These are phyloP conservation scores for Tethya wilhelma DNA, from an alignment of 37 sponge, comb jelly and placozoan species.

Conservation along the genomic window DNA sequence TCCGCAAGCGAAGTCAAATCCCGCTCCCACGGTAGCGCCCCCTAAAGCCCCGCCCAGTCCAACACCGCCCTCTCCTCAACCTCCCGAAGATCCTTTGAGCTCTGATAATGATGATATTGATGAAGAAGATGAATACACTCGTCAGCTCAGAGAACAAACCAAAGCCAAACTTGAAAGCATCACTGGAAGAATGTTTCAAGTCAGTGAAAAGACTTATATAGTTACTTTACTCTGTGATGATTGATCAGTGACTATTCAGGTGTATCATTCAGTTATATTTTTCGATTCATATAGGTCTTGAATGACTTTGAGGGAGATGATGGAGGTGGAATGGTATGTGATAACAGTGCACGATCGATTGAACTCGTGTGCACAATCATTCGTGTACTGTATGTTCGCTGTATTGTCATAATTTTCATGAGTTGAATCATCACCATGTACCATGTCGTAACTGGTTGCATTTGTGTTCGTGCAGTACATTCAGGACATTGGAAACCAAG, in stretches of 20 bases:
- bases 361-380: no score
- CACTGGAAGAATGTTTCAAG: slow-evolving; percentile 60
- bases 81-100: neutral
- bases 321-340: neutral
- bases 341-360: no score
- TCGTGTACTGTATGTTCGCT: no score
- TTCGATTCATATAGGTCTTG: slow-evolving; percentile 29
- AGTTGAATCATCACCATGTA: no score
- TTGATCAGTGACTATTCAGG: neutral
- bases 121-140: slow-evolving; percentile 7
- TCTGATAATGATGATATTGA: neutral
- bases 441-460: neutral
- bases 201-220: neutral
- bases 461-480: neutral
- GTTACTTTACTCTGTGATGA: neutral
- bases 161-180: slow-evolving; percentile 50
- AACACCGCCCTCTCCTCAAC: neutral
- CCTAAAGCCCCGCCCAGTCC: neutral
- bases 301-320: slow-evolving; percentile 51
- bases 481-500: neutral
- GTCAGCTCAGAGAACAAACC: slow-evolving; percentile 11
- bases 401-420: no score
- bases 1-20: no score
- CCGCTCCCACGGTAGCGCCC: no score
- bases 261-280: neutral